Base-by-base conservation (phyloP, 2,797 vertebrate species). In the Channa striata region DNA sequence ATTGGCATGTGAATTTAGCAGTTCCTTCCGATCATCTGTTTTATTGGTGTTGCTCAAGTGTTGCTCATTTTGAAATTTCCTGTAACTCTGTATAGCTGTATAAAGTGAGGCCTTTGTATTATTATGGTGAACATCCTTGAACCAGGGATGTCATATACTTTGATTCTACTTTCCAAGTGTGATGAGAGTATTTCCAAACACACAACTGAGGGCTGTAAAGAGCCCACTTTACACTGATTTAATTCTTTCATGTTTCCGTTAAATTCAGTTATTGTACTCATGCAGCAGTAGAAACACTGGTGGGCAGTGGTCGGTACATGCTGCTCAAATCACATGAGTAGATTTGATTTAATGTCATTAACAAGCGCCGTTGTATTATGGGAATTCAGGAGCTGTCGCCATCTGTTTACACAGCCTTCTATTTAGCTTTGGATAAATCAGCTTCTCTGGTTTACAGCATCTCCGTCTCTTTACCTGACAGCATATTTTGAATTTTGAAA, bases 301-400 rank as follows among this genome's bases (percentile, higher is more conserved):
- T n/a, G n/a, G n/a, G n/a, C n/a, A n/a, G n/a, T n/a, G n/a, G n/a
- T n/a, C n/a, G n/a, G n/a, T 53, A 39, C 74, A 30, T 59, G 19
- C 36, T 59, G 25, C 9, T 71, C 33, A n/a, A 25, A 51, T 78
- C 65, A 70, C 57, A 72, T 66, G 65, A 81, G 25, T 62, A 53
- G 58, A 74, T 75, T 60, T 42, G 34, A 40, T 67, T 67, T 53
- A 72, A 81, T 85, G 23, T 80, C 42, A 57, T 30, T 56, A 52
- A 77, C 56, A 78, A 68, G 33, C 71, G 67, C 47, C 5, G 5
- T n/a, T 49, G 23, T 52, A 73, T 74, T 78, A 54, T 23, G 59
- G n/a, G 57, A 52, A 77, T 83, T 77, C 25, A 65, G 14, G 64
- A 60, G 49, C 71, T 78, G 48, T 71, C 12, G 7, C n/a, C 19